Base-by-base conservation (phyloP, 2,797 vertebrate species). In the Leptoclinus maculatus region DNA sequence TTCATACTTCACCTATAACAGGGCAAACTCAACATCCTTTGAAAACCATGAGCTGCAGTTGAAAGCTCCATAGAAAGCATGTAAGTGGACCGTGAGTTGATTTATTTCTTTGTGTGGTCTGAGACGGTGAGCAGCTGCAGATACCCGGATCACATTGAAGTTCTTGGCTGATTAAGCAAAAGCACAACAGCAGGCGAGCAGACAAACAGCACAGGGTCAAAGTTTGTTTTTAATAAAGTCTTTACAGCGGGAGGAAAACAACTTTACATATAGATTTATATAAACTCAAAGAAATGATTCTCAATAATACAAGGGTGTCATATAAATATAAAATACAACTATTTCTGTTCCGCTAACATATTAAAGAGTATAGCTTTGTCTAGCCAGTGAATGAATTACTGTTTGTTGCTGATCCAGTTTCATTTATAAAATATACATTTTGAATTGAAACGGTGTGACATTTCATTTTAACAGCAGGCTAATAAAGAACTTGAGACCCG, bases 281-380 rank as follows among this genome's bases (percentile, higher is more conserved):
- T 94, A 93, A 93, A 94, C 90, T 90, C 84, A 91, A 90, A 85
- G 10, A 23, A 87, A 82, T 57, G 39, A 67, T 80, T 87, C 87
- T 94, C 66, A 85, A 91, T 93, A 93, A 91, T 92, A 93, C 88
- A 94, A 85, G 82, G 86, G 84, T 89, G 79, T 90, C 74, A 87
- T 94, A 95, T 94, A 95, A 95, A 95, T 96, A 95, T 93, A 95
- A 94, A 94, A 91, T 91, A 93, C 92, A 92, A 85, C 70, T 79
- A 73, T 87, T 89, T 94, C 74, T 84, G 77, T 75, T 86, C 82
- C 51, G 59, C 79, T 82, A 89, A 80, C 77, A 80, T 84, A 82
- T 80, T 87, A 66, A 79, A 85, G 86, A 90, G 88, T 83, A 90
- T 67, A 91, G 78, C 80, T 89, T 36, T 83, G 74, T 89, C 83